These are phyloP conservation scores for Etia nguti DNA, from an alignment of 2,113 vertebrate genomes.

Conservation along the genomic window DNA sequence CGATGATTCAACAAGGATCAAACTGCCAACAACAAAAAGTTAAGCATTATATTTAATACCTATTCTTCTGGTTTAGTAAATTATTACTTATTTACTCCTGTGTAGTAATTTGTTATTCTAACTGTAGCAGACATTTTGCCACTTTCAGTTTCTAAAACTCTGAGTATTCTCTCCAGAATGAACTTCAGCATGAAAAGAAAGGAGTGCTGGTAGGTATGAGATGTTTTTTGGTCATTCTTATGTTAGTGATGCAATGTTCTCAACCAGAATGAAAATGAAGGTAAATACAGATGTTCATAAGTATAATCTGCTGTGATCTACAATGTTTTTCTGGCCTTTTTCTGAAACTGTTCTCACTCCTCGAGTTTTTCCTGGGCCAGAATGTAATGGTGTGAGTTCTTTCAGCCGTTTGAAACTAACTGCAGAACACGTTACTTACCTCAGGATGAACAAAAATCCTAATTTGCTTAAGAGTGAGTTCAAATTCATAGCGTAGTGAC, in stretches of 20 bases:
- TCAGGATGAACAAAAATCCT: neutral
- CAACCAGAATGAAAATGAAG: neutral
- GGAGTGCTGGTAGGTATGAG: accelerated
- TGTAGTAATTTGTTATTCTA: neutral
- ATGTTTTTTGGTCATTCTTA: neutral
- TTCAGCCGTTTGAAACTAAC: neutral
- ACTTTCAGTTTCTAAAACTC: neutral
- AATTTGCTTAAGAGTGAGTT: slow-evolving; percentile 20
- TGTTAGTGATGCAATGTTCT: neutral
- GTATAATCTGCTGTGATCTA: neutral
- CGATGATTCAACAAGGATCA: neutral
- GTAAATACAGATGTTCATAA: neutral
- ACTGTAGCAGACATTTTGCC: neutral
- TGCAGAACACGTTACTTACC: neutral
- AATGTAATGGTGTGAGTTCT: neutral
- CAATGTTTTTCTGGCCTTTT: neutral
- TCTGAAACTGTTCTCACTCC: slow-evolving; percentile 5
- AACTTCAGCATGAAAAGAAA: accelerated
- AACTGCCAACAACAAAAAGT: neutral
- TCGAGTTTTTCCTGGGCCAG: neutral
- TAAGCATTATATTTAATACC: neutral
- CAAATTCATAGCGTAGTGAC: neutral
- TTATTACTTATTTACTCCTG: neutral
- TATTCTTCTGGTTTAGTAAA: neutral
- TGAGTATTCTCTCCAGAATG: too few species aligned